phyloP scores from a whole-genome alignment of 1,140 invertebrate genomes.

The Ptiloglossa arizonensis region DNA sequence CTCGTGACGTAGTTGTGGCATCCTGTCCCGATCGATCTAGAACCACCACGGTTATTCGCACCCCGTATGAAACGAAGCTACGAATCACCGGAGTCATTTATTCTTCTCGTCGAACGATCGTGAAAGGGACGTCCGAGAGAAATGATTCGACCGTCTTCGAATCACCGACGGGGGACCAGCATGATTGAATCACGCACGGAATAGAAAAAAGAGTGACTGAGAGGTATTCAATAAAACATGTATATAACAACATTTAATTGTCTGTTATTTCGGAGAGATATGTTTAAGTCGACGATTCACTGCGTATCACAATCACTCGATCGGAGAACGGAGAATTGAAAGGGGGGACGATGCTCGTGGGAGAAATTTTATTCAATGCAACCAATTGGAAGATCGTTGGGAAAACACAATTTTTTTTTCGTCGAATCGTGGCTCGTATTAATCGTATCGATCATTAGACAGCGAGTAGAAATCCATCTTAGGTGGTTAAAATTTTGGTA shows the following conservation, averaged over 20 bases:
- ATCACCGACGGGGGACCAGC: too few relatives aligned
- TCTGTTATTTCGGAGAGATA: constrained; percentile 48
- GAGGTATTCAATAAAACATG: constrained; percentile 43
- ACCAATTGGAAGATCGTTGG: too few relatives aligned
- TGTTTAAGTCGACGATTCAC: constrained; percentile 44
- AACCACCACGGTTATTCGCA: not conserved
- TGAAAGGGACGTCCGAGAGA: not conserved
- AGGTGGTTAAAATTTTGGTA: too few relatives aligned
- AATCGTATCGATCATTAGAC: too few relatives aligned
- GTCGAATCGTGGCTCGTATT: too few relatives aligned
- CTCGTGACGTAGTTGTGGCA: not conserved
- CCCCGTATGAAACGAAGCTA: too few relatives aligned
- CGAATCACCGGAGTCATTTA: not conserved
- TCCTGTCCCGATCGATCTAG: not conserved
- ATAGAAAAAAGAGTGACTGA: constrained; percentile 25
- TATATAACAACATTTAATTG: constrained; percentile 51
- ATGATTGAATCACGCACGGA: not conserved
- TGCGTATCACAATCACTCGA: constrained; percentile 39
- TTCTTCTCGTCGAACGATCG: not conserved
- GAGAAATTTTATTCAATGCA: not conserved
- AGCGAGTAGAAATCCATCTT: too few relatives aligned
- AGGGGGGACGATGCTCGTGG: not conserved
- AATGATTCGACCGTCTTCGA: too few relatives aligned
- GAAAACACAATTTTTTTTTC: too few relatives aligned
- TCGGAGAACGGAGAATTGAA: not conserved